Evolutionary conservation across 23 tunicate species (phyloP), one percentile per base, ranked within the genome.

Genomic region (Trididemnum miniatum): DNA sequence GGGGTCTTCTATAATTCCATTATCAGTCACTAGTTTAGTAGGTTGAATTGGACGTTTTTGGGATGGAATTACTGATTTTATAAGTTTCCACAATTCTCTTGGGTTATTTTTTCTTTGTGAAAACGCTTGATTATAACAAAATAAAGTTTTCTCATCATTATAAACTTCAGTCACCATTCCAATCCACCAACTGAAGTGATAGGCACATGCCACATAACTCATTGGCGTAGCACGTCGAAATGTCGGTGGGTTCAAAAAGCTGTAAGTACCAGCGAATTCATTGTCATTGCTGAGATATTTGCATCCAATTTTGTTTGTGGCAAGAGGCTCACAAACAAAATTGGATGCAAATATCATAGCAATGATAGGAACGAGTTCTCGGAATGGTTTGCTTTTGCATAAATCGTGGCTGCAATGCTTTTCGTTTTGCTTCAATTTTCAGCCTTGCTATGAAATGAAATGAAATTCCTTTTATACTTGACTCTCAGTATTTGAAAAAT

Each of bases 151-250:
- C n/a, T n/a, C n/a, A n/a, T n/a, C n/a, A n/a, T n/a, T n/a, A n/a
- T n/a, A n/a, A n/a, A n/a, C n/a, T n/a, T n/a, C n/a, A n/a, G n/a
- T n/a, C n/a, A n/a, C n/a, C n/a, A n/a, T n/a, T n/a, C 59, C 79
- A 37, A 73, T 39, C 79, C 79, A 73, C 79, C 79, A 37, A 22
- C 38, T 24, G 20, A 37, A 37, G 31, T 73, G 20, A 26, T 73
- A 73, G 9, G 1, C 2, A 59, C 79, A 73, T 20, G 79, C 79
- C 2, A 39, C 31, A 26, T 9, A 73, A 22, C 38, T 30, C 59
- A 73, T 73, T 7, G 59, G 26, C 12, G 20, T 38, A 20, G 38
- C 24, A 15, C 20, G 5, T 37, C 1, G 9, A 39, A 12, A 73
- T 39, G 4, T 38, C 38, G 57, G 59, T n/a, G 15, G 28, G 20